Evolutionary conservation across 2,113 vertebrate genomes (phyloP), one percentile per base, ranked within the genome.

Genomic region (Heterotilapia buettikoferi): DNA sequence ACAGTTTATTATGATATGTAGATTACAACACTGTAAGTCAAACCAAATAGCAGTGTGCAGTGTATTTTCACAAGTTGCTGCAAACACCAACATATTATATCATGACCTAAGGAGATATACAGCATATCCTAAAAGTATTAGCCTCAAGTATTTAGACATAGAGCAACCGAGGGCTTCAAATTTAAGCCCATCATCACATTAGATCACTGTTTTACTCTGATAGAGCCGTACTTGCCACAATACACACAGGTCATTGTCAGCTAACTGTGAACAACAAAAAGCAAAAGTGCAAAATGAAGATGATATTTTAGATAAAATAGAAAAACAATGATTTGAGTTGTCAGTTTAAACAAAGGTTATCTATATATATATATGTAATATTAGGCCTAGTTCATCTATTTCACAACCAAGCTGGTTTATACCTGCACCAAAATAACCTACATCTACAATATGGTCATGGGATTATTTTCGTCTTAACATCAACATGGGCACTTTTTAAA

Each of bases 401-500:
- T 31, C 18, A 50, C 43, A 76, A 19, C 16, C 43, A 47, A 29
- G 40, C 3, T 47, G 21, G 43, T 29, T 26, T 76, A 19, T 47
- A 47, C 43, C 71, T 29, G 14, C 71, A 29, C 16, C n/a, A 36
- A 63, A 54, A 1, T 45, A 52, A 11, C 18, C 40, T 0, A 36
- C 26, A 10, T 76, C 14, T 8, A 12, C 47, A n/a, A 36, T 31
- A 6, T 21, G 12, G 7, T 40, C 50, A 43, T 0, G 7, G 12
- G 50, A 13, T 53, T 18, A n/a, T 21, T 59, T 82, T 31, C 11
- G 0, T 50, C n/a, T 43, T 59, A 6, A 19, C 21, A 11, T 54
- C 68, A 31, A 53, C 9, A 16, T 24, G 76, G 84, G 50, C 16
- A 36, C 61, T 56, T 78, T 78, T 63, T 85, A 54, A 36, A 88